phyloP scores from a whole-genome alignment of 2,113 vertebrate species.

The Melanerpes formicivorus region DNA sequence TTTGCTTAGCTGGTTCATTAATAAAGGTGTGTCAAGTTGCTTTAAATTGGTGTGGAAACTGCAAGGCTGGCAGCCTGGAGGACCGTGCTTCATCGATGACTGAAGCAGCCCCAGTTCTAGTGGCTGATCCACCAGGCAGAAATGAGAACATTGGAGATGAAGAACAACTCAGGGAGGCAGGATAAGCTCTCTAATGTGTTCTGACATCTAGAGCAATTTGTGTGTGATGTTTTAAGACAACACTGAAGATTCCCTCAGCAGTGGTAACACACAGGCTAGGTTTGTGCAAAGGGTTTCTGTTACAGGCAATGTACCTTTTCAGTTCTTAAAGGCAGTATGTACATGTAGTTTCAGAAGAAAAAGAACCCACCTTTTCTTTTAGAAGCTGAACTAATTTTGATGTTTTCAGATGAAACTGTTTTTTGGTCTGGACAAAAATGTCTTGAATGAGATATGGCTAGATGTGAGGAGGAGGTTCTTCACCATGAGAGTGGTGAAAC shows the following conservation, averaged over 20 bases:
- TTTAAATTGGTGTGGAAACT: neutral
- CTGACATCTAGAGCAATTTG: conserved; percentile 25
- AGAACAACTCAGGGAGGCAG: neutral
- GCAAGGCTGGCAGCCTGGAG: neutral
- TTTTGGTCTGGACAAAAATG: neutral
- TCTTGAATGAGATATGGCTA: rapidly evolving
- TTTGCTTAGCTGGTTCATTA: neutral
- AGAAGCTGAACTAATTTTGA: neutral
- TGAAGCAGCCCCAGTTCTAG: neutral
- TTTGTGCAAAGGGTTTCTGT: neutral
- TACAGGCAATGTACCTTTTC: neutral
- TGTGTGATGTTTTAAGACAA: conserved; percentile 45
- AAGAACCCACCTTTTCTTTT: neutral
- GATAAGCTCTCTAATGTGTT: conserved; percentile 9
- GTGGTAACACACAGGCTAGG: neutral
- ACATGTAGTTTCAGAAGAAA: neutral
- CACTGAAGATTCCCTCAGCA: neutral
- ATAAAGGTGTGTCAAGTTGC: neutral
- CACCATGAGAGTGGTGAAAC: too few species aligned
- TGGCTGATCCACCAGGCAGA: neutral
- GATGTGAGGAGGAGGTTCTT: too few species aligned
- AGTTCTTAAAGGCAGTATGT: neutral
- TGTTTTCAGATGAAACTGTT: neutral
- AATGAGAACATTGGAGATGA: conserved; percentile 9
- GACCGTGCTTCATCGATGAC: neutral